phyloP scores from a whole-genome alignment of 2,797 vertebrate genomes.

The Diplodus sargus region DNA sequence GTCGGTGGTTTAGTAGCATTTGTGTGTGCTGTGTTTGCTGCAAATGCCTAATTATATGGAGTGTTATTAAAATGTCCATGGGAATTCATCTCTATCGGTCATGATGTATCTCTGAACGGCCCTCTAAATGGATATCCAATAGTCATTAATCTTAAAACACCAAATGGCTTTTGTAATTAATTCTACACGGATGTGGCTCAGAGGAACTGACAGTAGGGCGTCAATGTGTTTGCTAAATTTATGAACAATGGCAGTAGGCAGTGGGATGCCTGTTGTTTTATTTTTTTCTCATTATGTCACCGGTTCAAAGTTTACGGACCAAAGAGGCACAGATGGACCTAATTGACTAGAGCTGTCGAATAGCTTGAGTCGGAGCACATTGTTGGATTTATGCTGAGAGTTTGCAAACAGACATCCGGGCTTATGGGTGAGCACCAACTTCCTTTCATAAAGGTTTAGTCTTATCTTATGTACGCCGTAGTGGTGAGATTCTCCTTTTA shows the following conservation, averaged over 20 bases:
- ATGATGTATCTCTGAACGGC: conserved; percentile 52
- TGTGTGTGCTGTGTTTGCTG: neutral
- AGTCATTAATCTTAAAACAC: conserved; percentile 59
- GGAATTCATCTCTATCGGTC: conserved; percentile 46
- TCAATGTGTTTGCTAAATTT: conserved; percentile 41
- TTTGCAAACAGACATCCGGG: conserved; percentile 36
- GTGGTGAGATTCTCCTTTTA: conserved; percentile 61
- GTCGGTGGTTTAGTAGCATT: neutral
- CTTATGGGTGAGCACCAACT: conserved; percentile 28
- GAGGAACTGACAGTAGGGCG: conserved; percentile 27
- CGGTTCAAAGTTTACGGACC: conserved; percentile 3
- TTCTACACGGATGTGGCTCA: conserved; percentile 27
- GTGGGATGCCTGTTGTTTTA: neutral
- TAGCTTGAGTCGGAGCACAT: conserved; percentile 9
- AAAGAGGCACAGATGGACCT: neutral
- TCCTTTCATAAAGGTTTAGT: conserved; percentile 41
- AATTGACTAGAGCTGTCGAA: conserved; percentile 8
- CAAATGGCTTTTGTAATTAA: conserved; percentile 58
- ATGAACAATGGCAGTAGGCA: conserved; percentile 21
- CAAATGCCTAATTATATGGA: conserved; percentile 29
- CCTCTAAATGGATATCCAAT: conserved; percentile 54
- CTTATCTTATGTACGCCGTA: conserved; percentile 34
- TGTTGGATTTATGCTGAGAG: conserved; percentile 20
- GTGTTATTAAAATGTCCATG: conserved; percentile 45
- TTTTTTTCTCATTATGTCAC: neutral